Conservation (phyloP, 2,797 vertebrate species). For the Poeciliopsis paucimaculata region DNA sequence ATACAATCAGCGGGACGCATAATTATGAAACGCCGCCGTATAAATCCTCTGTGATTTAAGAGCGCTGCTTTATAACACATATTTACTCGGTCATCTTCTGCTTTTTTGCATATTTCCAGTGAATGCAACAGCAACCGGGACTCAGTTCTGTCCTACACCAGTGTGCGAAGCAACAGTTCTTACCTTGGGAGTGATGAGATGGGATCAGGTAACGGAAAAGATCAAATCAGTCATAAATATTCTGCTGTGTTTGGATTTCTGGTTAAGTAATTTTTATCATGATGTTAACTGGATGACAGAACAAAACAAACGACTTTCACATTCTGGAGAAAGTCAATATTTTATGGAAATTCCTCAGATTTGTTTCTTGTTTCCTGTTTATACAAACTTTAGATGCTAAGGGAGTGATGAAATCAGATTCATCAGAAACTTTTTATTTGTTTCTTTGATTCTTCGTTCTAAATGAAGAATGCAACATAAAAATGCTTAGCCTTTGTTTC, state of each 20-base stretch:
- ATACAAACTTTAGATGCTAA: conserved; percentile 14
- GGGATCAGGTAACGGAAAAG: conserved; percentile 89
- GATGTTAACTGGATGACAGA: not conserved
- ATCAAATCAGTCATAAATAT: not conserved
- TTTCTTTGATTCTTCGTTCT: conserved; percentile 16
- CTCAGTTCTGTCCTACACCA: conserved; percentile 96
- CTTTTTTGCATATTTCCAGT: conserved; percentile 73
- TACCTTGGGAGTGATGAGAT: conserved; percentile 98
- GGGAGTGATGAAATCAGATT: conserved; percentile 25
- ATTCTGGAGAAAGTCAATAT: not conserved
- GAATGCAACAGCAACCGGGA: conserved; percentile 99
- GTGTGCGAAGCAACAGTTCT: conserved; percentile 96
- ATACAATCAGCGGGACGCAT: conserved; percentile 57
- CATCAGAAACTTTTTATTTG: not conserved
- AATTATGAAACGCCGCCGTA: conserved; percentile 63
- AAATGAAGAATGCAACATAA: conserved; percentile 18
- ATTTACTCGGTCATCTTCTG: conserved; percentile 24
- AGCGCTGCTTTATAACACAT: conserved; percentile 21
- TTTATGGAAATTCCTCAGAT: conserved; percentile 9
- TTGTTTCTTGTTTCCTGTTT: not conserved
- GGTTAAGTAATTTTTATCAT: not conserved
- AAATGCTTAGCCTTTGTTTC: conserved; percentile 16
- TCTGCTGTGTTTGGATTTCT: conserved; percentile 1
- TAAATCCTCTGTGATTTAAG: conserved; percentile 52
- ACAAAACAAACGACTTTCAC: not conserved